These are phyloP conservation scores for Pionites leucogaster DNA, from an alignment of 2,113 vertebrate species.

Conservation along the genomic window DNA sequence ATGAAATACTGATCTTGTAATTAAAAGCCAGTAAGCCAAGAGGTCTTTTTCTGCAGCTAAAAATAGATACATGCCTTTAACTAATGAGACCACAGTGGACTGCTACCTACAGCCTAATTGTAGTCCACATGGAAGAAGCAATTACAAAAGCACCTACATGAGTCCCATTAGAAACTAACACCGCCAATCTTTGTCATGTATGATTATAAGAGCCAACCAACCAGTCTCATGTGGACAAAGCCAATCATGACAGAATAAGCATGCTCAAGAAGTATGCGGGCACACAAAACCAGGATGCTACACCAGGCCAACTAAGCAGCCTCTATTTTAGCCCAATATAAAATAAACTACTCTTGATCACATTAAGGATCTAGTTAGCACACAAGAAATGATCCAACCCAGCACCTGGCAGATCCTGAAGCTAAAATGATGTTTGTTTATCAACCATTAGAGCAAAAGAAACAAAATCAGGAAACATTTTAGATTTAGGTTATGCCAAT, in stretches of 20 bases:
- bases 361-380: conserved; percentile 25
- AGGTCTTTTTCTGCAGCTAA: neutral
- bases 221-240: neutral
- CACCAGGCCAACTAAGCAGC: neutral
- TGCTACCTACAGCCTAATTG: neutral
- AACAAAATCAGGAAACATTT: conserved; percentile 73
- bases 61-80: neutral
- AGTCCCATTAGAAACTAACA: neutral
- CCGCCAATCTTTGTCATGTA: neutral
- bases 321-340: conserved; percentile 5
- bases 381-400: conserved; percentile 32
- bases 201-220: neutral
- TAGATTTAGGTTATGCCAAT: conserved; percentile 68
- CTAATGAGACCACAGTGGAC: neutral
- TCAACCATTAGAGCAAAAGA: conserved; percentile 69
- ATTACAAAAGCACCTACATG: neutral
- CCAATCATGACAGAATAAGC: neutral
- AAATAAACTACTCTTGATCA: conserved; percentile 35
- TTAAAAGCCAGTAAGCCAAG: neutral
- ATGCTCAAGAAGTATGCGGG: neutral
- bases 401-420: conserved; percentile 61
- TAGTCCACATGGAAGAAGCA: neutral
- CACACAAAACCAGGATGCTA: neutral
- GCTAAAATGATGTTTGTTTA: conserved; percentile 67
- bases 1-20: neutral